A percentile compares a stretch with the other conserved stretches of the same genome.
Conservation (phyloP, 2,888 invertebrate species). For the Chymomyza procnemis region DNA sequence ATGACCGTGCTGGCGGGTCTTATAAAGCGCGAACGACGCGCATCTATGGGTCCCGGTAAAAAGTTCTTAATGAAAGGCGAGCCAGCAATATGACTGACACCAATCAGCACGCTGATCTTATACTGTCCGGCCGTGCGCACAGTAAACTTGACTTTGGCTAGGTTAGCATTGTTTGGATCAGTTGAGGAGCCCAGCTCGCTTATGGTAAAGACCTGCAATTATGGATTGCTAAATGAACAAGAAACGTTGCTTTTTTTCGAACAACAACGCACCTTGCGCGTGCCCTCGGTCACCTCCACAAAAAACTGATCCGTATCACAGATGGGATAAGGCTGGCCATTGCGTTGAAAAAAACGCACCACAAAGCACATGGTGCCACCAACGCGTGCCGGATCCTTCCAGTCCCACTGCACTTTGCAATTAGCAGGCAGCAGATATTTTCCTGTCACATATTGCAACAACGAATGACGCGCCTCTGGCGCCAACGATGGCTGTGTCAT, state of each 20-base stretch:
- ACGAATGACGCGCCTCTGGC: conserved; percentile 92
- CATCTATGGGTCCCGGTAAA: conserved; percentile 89
- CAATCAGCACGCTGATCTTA: conserved; percentile 90
- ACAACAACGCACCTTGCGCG: conserved; percentile 82
- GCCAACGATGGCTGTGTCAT: conserved; percentile 94
- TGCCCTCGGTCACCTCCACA: conserved; percentile 91
- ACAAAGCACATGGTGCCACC: conserved; percentile 95
- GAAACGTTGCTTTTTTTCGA: neutral
- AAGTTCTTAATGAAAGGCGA: conserved; percentile 92
- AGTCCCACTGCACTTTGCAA: conserved; percentile 90
- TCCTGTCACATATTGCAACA: conserved; percentile 94
- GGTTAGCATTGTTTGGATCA: conserved; percentile 90
- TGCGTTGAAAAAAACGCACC: conserved; percentile 93
- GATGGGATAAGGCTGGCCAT: conserved; percentile 95
- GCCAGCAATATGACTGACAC: conserved; percentile 88
- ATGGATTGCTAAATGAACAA: neutral
- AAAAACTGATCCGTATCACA: conserved; percentile 94
- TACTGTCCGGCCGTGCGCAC: conserved; percentile 94
- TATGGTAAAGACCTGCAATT: conserved; percentile 86
- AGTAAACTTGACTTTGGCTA: conserved; percentile 93
- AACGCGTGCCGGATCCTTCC: conserved; percentile 93
- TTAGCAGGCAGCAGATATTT: conserved; percentile 93
- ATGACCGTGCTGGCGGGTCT: conserved; percentile 91
- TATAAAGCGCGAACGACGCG: conserved; percentile 89
- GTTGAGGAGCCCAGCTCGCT: conserved; percentile 92